These are phyloP conservation scores for Cantharis nigra DNA, from an alignment of 2,888 invertebrate species.

Conservation along the genomic window DNA sequence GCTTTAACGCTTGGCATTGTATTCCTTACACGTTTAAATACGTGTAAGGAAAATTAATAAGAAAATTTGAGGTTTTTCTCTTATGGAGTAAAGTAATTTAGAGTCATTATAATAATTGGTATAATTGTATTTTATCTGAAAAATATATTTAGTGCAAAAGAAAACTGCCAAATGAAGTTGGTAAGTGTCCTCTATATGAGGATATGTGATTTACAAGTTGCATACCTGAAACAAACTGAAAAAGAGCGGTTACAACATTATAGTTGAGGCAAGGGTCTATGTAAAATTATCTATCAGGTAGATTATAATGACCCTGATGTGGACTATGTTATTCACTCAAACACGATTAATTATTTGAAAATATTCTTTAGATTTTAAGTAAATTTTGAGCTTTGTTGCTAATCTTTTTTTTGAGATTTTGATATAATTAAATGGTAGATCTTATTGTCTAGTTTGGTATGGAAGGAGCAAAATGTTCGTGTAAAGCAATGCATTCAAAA, in stretches of 20 bases:
- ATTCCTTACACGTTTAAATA: background rate
- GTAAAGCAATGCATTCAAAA: slow-evolving; percentile 15
- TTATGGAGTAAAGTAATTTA: background rate
- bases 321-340: no score
- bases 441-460: slow-evolving; percentile 8
- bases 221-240: no score
- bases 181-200: no score
- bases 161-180: no score
- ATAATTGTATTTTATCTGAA: no score
- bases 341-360: background rate
- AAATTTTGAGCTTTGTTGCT: background rate
- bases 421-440: slow-evolving; percentile 12
- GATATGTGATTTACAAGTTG: no score
- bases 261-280: no score
- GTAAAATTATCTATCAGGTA: no score
- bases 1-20: background rate
- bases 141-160: no score
- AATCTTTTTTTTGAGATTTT: background rate
- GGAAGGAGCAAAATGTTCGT: slow-evolving; percentile 11
- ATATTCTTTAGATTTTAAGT: background rate
- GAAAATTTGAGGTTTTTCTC: background rate
- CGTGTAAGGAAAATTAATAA: background rate
- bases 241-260: no score
- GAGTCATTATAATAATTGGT: background rate
- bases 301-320: no score